Base-by-base conservation (phyloP, 1,140 invertebrate genomes). In the Drosophila nebulosa region DNA sequence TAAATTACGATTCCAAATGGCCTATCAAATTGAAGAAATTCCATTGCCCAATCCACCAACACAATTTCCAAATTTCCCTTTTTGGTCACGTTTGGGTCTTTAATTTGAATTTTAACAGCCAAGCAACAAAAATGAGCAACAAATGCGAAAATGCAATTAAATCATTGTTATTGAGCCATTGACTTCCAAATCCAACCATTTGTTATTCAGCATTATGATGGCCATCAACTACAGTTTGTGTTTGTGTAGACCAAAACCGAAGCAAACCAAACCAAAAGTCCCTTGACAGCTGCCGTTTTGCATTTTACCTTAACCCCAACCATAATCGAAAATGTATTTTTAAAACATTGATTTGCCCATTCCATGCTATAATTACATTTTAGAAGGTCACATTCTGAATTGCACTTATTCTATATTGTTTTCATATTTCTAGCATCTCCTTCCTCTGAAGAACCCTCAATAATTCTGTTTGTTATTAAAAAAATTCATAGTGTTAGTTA, bases 1-100 rank as follows among this genome's bases (percentile, higher is more conserved):
- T 76, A 62, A 59, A 77, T 70, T 77, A 70, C 63, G 73, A 74
- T 68, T 79, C 62, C 80, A 77, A 84, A 85, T 79, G 63, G 77
- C 77, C 80, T 71, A 85, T 85, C 85, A 80, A 85, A 64, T 56
- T 56, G 27, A 39, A 65, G 50, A 30, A 69, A 39, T 59, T 67
- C 53, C 50, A 63, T 60, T 22, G 39, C 10, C 16, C 35, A 50
- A 26, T 32, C 26, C 36, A 30, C 27, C 27, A 36, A 24, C 32
- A 18, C 50, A 51, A 57, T 26, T n/a, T n/a, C n/a, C n/a, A n/a
- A 65, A 80, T 68, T 80, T 61, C 42, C 52, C 63, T 58, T 68
- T 61, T 65, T 53, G 46, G 58, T 77, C 81, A 85, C 69, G 77
- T 86, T 70, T 27, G 3, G 24, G 59, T 51, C 55, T 68, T 78